Evolutionary conservation across 2,888 invertebrate species (phyloP), one percentile per base, ranked within the genome.

Genomic region (Torymus tubicola): DNA sequence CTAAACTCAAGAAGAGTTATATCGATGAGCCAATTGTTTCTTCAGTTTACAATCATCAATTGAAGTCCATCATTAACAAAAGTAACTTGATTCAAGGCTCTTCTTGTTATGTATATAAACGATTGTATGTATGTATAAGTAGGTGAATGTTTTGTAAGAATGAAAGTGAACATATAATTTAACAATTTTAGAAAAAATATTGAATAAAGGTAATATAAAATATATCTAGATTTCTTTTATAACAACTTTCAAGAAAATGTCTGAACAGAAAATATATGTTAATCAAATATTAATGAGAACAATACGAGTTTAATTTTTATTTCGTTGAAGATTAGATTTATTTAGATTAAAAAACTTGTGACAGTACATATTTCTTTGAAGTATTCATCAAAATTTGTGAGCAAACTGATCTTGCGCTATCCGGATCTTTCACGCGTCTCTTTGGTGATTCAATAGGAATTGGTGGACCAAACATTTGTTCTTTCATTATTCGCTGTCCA

Each of bases 401-500:
- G 63, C 86, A 86, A 68, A 85, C 72, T 11, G 86, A 85, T 65
- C 68, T 82, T 69, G 79, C 50, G 64, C 81, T 83, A 52, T 83
- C 81, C 2, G 82, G 57, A 65, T 64, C 78, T 73, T 81, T 83
- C 74, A 76, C 70, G 11, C 76, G 71, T 60, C 73, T 63, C 50
- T 78, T 67, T 69, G 82, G 79, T 13, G 82, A 79, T 11, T 86
- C 82, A 50, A 84, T 8, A 14, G 85, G 75, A 50, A 80, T 61
- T 4, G 86, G 85, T 68, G 75, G 61, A 55, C 86, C 86, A 55
- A 80, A 79, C 4, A 83, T 61, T 57, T 77, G 70, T 70, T 81
- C 72, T 61, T 85, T 64, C 16, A 86, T 71, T 69, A 89, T 82
- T 68, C 73, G 83, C 42, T 83, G 83, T 5, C 85, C 88, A 58